Percentiles rank a stretch among this genome's conserved stretches.
Conservation (phyloP, 2,113 vertebrate species). For the Furnarius figulus region DNA sequence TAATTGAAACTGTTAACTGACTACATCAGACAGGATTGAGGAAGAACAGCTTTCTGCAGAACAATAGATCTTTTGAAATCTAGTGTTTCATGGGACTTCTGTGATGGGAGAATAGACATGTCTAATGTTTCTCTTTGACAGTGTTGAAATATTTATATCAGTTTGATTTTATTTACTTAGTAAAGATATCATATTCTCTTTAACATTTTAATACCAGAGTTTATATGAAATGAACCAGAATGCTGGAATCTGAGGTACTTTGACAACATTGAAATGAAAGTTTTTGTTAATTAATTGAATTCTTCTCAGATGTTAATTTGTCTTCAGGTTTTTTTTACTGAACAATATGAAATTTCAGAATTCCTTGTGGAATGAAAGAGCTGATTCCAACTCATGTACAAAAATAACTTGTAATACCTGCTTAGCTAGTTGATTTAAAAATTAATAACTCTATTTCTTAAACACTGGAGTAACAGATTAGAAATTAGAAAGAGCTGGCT, state of each 20-base stretch:
- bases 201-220: not conserved
- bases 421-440: not conserved
- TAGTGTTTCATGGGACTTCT: not conserved
- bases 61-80: not conserved
- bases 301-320: conserved; percentile 2
- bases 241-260: not conserved
- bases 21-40: not conserved
- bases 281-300: not conserved
- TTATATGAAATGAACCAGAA: not conserved
- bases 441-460: conserved; percentile 9
- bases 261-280: not conserved
- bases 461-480: not conserved
- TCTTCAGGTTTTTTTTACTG: not conserved
- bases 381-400: not conserved
- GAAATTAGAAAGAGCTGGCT: not conserved
- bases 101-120: not conserved
- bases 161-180: not conserved
- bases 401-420: not conserved
- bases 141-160: not conserved
- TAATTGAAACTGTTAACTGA: not conserved
- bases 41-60: not conserved
- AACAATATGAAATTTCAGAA: not conserved
- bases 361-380: not conserved
- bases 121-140: not conserved
- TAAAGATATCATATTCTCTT: not conserved